phyloP scores from a whole-genome alignment of 2,113 vertebrate species.

The Poecile atricapillus region DNA sequence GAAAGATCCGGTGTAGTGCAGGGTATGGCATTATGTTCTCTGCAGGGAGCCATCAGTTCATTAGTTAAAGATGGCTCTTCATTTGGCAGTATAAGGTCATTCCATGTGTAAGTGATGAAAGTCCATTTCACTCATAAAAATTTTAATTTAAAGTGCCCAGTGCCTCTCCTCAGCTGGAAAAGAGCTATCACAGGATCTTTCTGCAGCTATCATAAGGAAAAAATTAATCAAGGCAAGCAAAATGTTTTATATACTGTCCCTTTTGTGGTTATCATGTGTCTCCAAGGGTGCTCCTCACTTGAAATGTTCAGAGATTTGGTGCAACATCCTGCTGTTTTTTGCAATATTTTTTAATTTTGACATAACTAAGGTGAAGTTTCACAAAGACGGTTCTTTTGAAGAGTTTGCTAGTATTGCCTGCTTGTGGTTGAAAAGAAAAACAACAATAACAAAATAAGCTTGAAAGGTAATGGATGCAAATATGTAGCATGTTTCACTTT shows the following conservation, averaged over 20 bases:
- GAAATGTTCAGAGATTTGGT: neutral
- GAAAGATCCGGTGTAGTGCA: neutral
- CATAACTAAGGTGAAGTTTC: neutral
- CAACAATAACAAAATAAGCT: neutral
- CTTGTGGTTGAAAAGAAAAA: neutral
- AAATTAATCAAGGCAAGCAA: neutral
- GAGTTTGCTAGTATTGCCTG: neutral
- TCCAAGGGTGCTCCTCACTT: neutral
- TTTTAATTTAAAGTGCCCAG: conserved; percentile 68
- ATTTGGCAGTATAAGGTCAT: conserved; percentile 69
- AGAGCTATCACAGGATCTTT: conserved; percentile 19
- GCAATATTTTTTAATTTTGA: neutral
- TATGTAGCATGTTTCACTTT: neutral
- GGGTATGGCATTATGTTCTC: conserved; percentile 39
- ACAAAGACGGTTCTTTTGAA: neutral
- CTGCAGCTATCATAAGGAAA: neutral
- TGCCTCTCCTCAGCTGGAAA: conserved; percentile 51
- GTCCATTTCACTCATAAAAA: conserved; percentile 55
- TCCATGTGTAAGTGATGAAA: conserved; percentile 63
- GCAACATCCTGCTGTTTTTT: neutral
- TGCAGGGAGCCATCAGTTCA: conserved; percentile 53
- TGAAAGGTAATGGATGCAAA: neutral
- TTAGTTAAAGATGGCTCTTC: conserved; percentile 69
- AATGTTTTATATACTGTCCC: neutral
- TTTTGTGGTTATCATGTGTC: neutral